Conservation (phyloP, 2,888 invertebrate genomes). For the Alviniconcha strummeri region DNA sequence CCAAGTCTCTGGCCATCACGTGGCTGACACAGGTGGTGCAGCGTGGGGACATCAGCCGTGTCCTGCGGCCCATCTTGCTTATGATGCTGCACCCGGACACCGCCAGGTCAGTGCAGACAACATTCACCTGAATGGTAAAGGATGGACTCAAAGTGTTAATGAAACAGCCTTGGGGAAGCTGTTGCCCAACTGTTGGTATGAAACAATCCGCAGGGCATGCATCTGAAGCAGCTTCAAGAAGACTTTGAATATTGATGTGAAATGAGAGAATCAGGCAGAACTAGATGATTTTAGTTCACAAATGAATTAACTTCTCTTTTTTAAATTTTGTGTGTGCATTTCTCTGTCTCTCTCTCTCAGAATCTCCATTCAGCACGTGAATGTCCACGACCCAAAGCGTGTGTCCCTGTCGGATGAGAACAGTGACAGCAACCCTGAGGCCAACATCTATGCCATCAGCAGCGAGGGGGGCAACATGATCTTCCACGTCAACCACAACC, state of each 20-base stretch:
- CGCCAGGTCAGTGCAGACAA: constrained; percentile 74
- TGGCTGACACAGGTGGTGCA: constrained; percentile 83
- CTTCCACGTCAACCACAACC: constrained; percentile 73
- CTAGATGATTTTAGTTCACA: too few relatives aligned
- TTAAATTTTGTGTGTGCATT: too few relatives aligned
- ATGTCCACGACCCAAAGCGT: constrained; percentile 71
- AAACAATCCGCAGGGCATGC: too few relatives aligned
- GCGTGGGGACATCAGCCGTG: constrained; percentile 83
- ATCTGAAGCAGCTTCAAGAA: too few relatives aligned
- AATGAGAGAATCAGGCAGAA: too few relatives aligned
- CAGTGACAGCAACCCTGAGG: constrained; percentile 66
- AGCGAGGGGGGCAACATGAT: constrained; percentile 86
- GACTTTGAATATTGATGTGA: too few relatives aligned
- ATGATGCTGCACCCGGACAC: constrained; percentile 87
- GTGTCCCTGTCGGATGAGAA: constrained; percentile 59
- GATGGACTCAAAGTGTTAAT: too few relatives aligned
- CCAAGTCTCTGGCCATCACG: constrained; percentile 71
- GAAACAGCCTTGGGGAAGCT: too few relatives aligned
- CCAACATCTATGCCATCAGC: constrained; percentile 87
- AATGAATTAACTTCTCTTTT: too few relatives aligned
- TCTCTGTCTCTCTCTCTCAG: constrained; percentile 46
- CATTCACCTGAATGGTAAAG: too few relatives aligned
- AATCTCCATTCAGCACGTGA: constrained; percentile 76
- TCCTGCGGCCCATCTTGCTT: constrained; percentile 85
- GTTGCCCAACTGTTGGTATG: too few relatives aligned